Base-by-base conservation (phyloP, 1,140 invertebrate genomes). In the Leptinotarsa lineolata region DNA sequence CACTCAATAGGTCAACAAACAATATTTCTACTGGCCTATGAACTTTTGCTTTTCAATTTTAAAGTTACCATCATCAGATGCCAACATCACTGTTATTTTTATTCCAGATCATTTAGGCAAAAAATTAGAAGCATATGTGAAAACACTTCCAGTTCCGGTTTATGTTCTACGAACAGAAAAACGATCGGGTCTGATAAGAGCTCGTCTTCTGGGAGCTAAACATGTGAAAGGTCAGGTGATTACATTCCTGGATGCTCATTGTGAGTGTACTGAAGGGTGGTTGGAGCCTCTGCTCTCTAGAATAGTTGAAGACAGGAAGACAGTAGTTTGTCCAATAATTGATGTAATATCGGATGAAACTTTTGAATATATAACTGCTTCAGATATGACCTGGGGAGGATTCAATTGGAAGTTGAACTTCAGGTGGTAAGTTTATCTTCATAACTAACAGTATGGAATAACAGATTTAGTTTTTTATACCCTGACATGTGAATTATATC, bases 341-440 rank as follows among this genome's bases (percentile, higher is more conserved):
- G 97, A 99, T 87, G 96, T 99, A 21, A 98, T 99, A 80, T 97
- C 96, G 70, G 96, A 98, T 85, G 95, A 98, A 79, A 96, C 94
- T 15, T 99, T 99, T 86, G 96, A 98, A 85, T 99, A 98, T 83
- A 93, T 95, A 61, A 93, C 93, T 60, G 97, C 97, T 0, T 96
- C 94, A 4, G 95, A 96, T 82, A 96, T 96, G 89, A 97, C 96
- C 4, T 97, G 97, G 95, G 97, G 96, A 76, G 97, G 96, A 20
- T 98, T 98, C 85, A 98, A 98, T 87, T 98, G 96, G 96, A 97
- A 97, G 86, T 86, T 98, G n/a, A 97, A 97, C 86, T 97, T 98
- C 84, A 91, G 95, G 90, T 97, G 95, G 95, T 95, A 86, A 87
- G 86, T 87, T 63, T 63, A 1, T 30, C 2, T 39, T 39, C 11